Evolutionary conservation across 2,888 invertebrate species (phyloP).

Genomic region (Laspeyria flexula): DNA sequence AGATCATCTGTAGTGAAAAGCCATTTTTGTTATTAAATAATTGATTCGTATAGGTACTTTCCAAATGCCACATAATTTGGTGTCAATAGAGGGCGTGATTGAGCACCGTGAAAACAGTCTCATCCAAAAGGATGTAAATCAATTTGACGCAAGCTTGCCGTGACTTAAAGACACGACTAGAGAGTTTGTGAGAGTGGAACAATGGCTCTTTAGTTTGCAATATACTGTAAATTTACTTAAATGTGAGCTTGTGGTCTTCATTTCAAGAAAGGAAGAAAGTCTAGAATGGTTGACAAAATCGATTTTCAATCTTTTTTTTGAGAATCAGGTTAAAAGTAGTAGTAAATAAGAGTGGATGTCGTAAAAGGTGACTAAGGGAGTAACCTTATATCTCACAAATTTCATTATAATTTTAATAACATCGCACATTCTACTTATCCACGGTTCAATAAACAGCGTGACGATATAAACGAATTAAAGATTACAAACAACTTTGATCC

Average conservation of each 20-base stretch:
- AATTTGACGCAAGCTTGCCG: slow-evolving; percentile 3
- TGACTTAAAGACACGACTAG: slow-evolving; percentile 5
- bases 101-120: not conserved
- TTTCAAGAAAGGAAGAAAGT: no score
- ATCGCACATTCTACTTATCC: not conserved
- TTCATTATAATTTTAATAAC: not conserved
- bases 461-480: slow-evolving; percentile 3
- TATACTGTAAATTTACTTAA: not conserved
- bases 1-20: no score
- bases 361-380: no score
- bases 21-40: no score
- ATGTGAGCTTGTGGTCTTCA: not conserved
- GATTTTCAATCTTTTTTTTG: no score
- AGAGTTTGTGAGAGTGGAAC: slow-evolving; percentile 6
- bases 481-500: slow-evolving; percentile 7
- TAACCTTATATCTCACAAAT: no score
- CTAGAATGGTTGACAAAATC: no score
- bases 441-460: not conserved
- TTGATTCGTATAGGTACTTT: no score
- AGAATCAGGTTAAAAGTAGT: no score
- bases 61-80: no score
- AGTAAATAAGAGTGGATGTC: no score
- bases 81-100: no score
- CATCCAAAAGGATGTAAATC: slow-evolving; percentile 10
- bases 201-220: not conserved